Evolutionary conservation across 2,113 vertebrate genomes (phyloP), one percentile per base, ranked within the genome.

Genomic region (Acanthochromis polyacanthus): DNA sequence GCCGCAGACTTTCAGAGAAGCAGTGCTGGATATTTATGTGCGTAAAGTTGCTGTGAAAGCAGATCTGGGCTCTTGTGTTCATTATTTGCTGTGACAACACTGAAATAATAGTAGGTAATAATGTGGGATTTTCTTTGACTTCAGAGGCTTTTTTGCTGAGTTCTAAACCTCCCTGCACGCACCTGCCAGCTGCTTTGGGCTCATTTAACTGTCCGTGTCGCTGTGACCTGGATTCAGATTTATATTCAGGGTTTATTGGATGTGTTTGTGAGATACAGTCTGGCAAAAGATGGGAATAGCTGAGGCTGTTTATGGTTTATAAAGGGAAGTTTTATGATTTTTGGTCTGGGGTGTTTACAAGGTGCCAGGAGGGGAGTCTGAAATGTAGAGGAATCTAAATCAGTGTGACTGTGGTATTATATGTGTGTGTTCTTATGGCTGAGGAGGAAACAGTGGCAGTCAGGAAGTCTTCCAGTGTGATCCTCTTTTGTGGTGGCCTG

Each of bases 11-110:
- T 64, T 50, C 15, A 6, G 12, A 56, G 8, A 19, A 55, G 43
- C 19, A 16, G 10, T 19, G 46, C 28, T 55, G 36, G 66, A 10
- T 25, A 14, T 43, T 16, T 82, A 20, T 32, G 28, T 52, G 43
- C 45, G 20, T 10, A 20, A 25, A 50, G 68, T 36, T 43, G 74
- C 14, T 40, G 51, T 74, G 65, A 71, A 68, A 63, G 62, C 75
- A 56, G 45, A n/a, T 4, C 58, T 28, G 65, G 6, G 9, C 74
- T 78, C 53, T 82, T 84, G 79, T 85, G 65, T 51, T 46, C 0
- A 1, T 92, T 36, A 87, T 91, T 88, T 89, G 87, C 86, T 88
- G 60, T 73, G 84, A 63, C 79, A 82, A 90, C 90, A 90, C 66
- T 60, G 78, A 71, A 23, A 58, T 16, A 67, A 56, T 60, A 77